Base-by-base conservation (phyloP, 2,888 invertebrate genomes). In the Rotaria macrura region DNA sequence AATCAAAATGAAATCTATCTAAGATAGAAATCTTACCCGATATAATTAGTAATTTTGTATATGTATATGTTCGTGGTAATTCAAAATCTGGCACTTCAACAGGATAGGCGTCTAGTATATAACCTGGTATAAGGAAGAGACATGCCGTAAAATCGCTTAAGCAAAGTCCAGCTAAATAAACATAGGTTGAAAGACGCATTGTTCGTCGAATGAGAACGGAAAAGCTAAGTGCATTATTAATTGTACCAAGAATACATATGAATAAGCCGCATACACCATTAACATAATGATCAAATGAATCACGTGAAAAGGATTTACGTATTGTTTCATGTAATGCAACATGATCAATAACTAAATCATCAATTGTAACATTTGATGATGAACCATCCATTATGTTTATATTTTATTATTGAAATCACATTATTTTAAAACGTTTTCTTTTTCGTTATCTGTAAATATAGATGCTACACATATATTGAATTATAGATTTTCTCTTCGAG, bases 191-290 rank as follows among this genome's bases (percentile, higher is more conserved):
- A 9, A 79, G n/a, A 43, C n/a, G 40, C 79, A 79, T 79, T 43
- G 43, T 43, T n/a, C 79, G 25, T 10, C 43, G 79, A 43, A 43
- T 79, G 14, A 79, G 43, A 43, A 79, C 14, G 0, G 79, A 79
- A 79, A 79, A 79, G n/a, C 43, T 79, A n/a, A 79, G n/a, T 43
- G 79, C 79, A 79, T 79, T 79, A 79, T 43, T 79, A n/a, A 79
- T 34, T 1, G 38, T 43, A 79, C 79, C 79, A 6, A 43, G 43
- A 43, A 79, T 23, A 79, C 79, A 79, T 25, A 79, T 12, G 20
- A 79, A 25, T n/a, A 79, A 40, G 20, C 79, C 43, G 14, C 79
- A 79, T 14, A 79, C n/a, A 79, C 79, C 79, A 79, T 79, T 79
- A 25, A 79, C 79, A 79, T 79, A 79, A 79, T 79, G 43, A n/a